Evolutionary conservation across 2,888 invertebrate species (phyloP), one percentile per base, ranked within the genome.

Genomic region (Rotaria socialis): DNA sequence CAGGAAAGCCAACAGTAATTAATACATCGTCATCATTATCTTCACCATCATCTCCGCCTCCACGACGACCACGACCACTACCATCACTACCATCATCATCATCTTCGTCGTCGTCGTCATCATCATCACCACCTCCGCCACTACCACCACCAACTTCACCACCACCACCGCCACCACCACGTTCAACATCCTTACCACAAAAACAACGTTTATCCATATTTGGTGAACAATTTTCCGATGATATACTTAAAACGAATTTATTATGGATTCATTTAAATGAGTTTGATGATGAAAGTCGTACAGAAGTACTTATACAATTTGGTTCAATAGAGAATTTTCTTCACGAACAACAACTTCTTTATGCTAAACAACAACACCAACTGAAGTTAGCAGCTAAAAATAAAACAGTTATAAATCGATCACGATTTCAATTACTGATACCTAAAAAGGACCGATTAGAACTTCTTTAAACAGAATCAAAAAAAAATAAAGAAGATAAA

Each of bases 281-380:
- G 47, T n/a, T 80, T 47, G 80, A 80, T 80, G 47, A 80, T 2
- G 80, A 80, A 11, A 47, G 47, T 43, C 41, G 16, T 24, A 41
- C 41, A 8, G 75, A 75, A 75, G 43, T 75, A 14, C 24, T 80
- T n/a, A 47, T 47, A 10, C 47, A 47, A n/a, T 80, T 80, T 14
- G 80, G 80, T 47, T 80, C 80, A n/a, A 80, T 47, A 47, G 80
- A 80, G 24, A 80, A 80, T 80, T 80, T 80, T 43, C n/a, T 80
- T n/a, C 80, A 35, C 3, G 80, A 80, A 47, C 80, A 80, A 22
- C 47, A 47, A 47, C 47, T 35, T n/a, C 47, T 80, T 47, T 24
- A n/a, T 43, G 80, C 80, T 14, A n/a, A 24, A 80, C 80, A 47
- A 80, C 43, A 47, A 24, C 43, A 47, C 47, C 43, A 80, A 80